Evolutionary conservation across 2,888 invertebrate species (phyloP), one percentile per base, ranked within the genome.

Genomic region (Brachypalpus laphriformis): DNA sequence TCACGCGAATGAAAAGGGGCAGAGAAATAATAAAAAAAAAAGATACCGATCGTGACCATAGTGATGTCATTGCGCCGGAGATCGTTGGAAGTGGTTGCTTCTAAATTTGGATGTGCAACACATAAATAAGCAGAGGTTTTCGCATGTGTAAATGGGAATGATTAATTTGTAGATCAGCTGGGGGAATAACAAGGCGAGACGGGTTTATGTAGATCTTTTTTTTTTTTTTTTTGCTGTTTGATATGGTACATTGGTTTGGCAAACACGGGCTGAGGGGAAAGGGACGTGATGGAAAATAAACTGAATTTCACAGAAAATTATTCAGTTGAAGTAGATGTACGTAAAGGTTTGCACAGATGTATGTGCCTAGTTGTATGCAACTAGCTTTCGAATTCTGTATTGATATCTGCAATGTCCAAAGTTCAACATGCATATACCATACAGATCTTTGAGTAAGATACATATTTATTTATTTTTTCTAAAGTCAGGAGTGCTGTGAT

Each of bases 21-120:
- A 47, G 18, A 2, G 57, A 34, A 61, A 9, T n/a, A 25, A 42
- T 14, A 20, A 59, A 11, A 56, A 45, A 6, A 14, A 57, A 11
- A 54, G 45, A 25, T 9, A 51, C n/a, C 51, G 80, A 74, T 81
- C 80, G 74, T 66, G 74, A 75, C 81, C 81, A 68, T 0, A 20
- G 22, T 81, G 81, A 81, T 74, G 75, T 81, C 66, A 81, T 78
- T 22, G 8, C 2, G 5, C 2, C 16, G 42, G 57, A 40, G 45
- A 47, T 56, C 51, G 56, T 63, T 34, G n/a, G 22, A 40, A 31
- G 71, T 65, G 71, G 71, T 56, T 42, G 59, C 8, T 49, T 22
- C 57, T 75, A 11, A 37, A 40, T 75, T 66, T 66, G 66, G 28
- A 49, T 66, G 7, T 66, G 14, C 49, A 49, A 14, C 47, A 0